Evolutionary conservation across 2,113 vertebrate species (phyloP).

Genomic region (Caracal caracal): DNA sequence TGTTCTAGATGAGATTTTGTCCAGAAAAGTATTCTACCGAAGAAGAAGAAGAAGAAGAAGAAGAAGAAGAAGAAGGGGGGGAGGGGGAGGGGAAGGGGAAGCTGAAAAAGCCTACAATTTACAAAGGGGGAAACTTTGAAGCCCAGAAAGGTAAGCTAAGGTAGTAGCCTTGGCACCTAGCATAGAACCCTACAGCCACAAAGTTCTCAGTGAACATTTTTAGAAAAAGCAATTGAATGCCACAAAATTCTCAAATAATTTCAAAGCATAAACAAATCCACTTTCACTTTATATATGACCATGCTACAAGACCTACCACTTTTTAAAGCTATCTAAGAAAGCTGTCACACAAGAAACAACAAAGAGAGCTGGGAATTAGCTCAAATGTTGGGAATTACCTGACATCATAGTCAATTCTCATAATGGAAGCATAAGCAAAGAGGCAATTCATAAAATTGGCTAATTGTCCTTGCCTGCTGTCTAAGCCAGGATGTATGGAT

Average conservation of each 20-base stretch:
- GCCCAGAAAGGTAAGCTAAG: not conserved
- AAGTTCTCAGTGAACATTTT: not conserved
- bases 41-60: not conserved
- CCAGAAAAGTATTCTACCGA: constrained; percentile 13
- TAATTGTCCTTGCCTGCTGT: not conserved
- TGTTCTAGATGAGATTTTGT: constrained; percentile 7
- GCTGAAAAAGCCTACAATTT: not conserved
- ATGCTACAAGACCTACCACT: not conserved
- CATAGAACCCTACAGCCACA: not conserved
- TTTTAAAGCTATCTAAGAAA: constrained; percentile 1
- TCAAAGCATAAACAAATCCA: constrained; percentile 23
- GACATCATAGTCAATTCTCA: not conserved
- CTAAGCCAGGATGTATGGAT: not conserved
- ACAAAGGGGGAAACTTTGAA: constrained; percentile 5
- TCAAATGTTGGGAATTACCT: not conserved
- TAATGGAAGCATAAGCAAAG: constrained; percentile 21
- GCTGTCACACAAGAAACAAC: not conserved
- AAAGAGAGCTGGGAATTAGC: not conserved
- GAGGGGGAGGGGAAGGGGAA: no score
- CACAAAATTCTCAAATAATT: not conserved
- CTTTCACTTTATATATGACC: not conserved
- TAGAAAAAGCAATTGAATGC: not conserved
- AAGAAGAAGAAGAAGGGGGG: no score
- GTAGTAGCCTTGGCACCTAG: not conserved
- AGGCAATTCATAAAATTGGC: not conserved